A percentile compares a stretch with the other conserved stretches of the same genome.
These are phyloP conservation scores for Cinclus mexicanus DNA, from an alignment of 2,113 vertebrate species.

Conservation along the genomic window DNA sequence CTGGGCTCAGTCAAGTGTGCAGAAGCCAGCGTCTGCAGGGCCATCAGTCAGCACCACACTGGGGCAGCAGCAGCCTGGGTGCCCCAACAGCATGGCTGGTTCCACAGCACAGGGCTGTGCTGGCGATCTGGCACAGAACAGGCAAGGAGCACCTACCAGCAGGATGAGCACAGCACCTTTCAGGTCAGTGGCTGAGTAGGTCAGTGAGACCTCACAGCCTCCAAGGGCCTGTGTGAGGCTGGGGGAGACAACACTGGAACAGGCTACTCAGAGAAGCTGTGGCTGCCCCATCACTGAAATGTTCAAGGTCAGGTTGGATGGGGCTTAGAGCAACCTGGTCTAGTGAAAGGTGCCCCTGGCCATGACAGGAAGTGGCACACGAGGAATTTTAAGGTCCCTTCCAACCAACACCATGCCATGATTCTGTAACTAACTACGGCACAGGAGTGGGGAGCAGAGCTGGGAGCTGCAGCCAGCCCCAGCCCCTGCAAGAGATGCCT, in stretches of 20 bases:
- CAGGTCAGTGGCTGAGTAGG: conserved; percentile 56
- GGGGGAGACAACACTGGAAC: background rate
- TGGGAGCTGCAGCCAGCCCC: background rate
- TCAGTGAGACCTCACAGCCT: background rate
- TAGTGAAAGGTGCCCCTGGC: background rate
- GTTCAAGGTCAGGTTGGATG: background rate
- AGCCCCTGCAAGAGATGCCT: background rate
- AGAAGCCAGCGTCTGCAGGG: background rate
- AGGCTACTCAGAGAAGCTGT: background rate
- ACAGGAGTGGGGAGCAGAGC: background rate
- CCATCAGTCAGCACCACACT: background rate
- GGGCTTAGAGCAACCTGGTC: background rate
- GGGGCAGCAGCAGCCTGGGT: background rate
- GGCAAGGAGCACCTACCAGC: background rate
- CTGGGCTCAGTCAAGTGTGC: background rate
- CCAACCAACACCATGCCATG: background rate
- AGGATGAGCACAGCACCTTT: conserved; percentile 16
- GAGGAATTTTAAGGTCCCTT: background rate
- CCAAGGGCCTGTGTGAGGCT: background rate
- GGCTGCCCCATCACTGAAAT: background rate
- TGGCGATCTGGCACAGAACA: background rate
- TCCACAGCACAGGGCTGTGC: background rate
- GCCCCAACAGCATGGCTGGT: background rate
- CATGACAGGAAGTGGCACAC: background rate
- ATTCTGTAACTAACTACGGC: background rate